phyloP scores from a whole-genome alignment of 2,888 invertebrate species.

The Drosophila sordidula region DNA sequence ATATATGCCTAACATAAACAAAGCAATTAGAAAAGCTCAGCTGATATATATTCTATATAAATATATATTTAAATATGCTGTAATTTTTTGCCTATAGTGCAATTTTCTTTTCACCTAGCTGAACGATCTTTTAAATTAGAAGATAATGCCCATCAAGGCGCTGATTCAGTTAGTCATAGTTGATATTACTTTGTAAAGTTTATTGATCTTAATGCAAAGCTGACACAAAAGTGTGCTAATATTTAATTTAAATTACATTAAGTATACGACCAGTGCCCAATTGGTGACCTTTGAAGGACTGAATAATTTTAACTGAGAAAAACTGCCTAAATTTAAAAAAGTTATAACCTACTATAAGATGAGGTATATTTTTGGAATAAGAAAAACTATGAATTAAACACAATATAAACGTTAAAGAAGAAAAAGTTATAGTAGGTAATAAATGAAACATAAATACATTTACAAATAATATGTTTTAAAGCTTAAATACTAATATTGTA shows the following conservation, averaged over 20 bases:
- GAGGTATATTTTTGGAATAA: too few relatives aligned
- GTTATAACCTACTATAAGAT: too few relatives aligned
- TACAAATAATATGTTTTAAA: too few relatives aligned
- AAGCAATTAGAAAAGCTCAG: not conserved
- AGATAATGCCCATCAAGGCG: not conserved
- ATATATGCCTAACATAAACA: not conserved
- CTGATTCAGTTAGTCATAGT: not conserved
- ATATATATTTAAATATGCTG: not conserved
- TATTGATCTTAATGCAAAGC: slow-evolving; percentile 9
- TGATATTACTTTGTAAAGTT: slow-evolving; percentile 1
- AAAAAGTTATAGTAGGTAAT: too few relatives aligned
- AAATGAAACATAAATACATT: too few relatives aligned
- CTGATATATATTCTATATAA: not conserved
- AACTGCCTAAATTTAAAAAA: not conserved
- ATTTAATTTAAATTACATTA: not conserved
- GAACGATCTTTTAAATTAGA: not conserved
- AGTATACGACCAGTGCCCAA: slow-evolving; percentile 1
- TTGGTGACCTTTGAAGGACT: not conserved
- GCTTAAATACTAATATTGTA: too few relatives aligned
- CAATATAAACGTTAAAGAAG: too few relatives aligned
- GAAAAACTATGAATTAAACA: too few relatives aligned
- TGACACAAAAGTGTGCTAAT: not conserved
- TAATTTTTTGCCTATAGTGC: not conserved
- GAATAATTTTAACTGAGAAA: not conserved
- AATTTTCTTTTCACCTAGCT: not conserved